These are phyloP conservation scores for Hydractinia echinata DNA, from an alignment of 30 jellyfish, hydroid and myxozoan genomes.

Conservation along the genomic window DNA sequence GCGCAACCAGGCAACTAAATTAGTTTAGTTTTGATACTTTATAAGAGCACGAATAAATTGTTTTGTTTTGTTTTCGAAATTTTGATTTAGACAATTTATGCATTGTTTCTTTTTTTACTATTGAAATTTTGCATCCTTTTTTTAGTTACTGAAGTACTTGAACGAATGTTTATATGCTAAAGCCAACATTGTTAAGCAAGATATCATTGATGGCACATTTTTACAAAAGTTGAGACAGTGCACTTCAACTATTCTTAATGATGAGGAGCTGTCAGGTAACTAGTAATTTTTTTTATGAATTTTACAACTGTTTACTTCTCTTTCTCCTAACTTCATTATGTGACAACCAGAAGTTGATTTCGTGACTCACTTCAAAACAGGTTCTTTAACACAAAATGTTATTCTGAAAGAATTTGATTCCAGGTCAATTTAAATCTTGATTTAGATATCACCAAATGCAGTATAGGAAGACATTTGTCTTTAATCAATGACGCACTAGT, in stretches of 20 bases:
- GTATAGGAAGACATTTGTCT: conserved; percentile 26
- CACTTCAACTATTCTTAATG: conserved; percentile 1
- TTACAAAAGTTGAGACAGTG: conserved; percentile 4
- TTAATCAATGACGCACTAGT: conserved; percentile 29
- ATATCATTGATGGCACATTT: conserved; percentile 12
- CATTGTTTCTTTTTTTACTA: background rate
- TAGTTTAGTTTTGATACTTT: background rate
- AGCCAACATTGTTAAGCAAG: conserved; percentile 23
- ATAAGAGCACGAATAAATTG: background rate
- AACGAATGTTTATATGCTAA: conserved; percentile 29
- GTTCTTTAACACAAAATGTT: background rate
- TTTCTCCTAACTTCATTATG: background rate
- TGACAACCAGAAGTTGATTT: too few relatives aligned
- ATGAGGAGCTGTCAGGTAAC: background rate
- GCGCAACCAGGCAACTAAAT: too few relatives aligned
- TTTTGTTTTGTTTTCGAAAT: background rate
- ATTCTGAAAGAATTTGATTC: background rate
- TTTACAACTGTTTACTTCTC: background rate
- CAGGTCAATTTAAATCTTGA: background rate
- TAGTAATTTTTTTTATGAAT: background rate
- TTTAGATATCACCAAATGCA: background rate
- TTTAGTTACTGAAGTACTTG: conserved; percentile 39
- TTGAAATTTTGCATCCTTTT: background rate
- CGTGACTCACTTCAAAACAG: too few relatives aligned
- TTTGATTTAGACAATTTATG: background rate